Evolutionary conservation across 2,797 vertebrate genomes (phyloP).

Genomic region (Tauraco hartlaubi): DNA sequence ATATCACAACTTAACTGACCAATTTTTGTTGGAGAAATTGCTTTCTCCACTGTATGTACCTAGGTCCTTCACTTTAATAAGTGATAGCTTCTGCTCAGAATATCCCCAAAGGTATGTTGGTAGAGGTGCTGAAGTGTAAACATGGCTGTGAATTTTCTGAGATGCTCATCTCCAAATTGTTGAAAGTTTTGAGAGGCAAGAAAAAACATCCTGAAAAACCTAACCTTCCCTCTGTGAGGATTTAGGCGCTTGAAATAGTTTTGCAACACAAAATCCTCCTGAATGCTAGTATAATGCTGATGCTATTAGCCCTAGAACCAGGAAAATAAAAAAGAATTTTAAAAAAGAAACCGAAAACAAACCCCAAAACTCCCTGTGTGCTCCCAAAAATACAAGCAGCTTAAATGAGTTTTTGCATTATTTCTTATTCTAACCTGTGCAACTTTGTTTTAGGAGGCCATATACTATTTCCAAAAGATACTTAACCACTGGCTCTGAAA

Average conservation of each 20-base stretch:
- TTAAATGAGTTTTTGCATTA: neutral
- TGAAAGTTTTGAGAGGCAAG: neutral
- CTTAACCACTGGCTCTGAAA: neutral
- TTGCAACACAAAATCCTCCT: neutral
- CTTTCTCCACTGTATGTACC: neutral
- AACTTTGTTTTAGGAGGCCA: neutral
- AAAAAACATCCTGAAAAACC: neutral
- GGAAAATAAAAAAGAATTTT: neutral
- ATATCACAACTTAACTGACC: neutral
- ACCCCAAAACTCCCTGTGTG: neutral
- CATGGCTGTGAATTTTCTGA: neutral
- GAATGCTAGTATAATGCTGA: neutral
- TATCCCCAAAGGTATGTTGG: neutral
- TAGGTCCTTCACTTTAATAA: neutral
- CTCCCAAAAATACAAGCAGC: neutral
- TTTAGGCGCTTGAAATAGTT: neutral
- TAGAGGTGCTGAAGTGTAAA: neutral
- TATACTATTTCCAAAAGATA: neutral
- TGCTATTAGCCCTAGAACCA: neutral
- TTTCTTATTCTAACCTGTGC: neutral
- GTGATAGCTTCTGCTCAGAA: neutral
- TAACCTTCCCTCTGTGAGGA: neutral
- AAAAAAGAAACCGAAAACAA: neutral
- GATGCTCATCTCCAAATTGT: neutral
- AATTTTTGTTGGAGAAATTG: neutral